These are phyloP conservation scores for Amitus sp. DNA, from an alignment of 2,888 invertebrate genomes.

Conservation along the genomic window DNA sequence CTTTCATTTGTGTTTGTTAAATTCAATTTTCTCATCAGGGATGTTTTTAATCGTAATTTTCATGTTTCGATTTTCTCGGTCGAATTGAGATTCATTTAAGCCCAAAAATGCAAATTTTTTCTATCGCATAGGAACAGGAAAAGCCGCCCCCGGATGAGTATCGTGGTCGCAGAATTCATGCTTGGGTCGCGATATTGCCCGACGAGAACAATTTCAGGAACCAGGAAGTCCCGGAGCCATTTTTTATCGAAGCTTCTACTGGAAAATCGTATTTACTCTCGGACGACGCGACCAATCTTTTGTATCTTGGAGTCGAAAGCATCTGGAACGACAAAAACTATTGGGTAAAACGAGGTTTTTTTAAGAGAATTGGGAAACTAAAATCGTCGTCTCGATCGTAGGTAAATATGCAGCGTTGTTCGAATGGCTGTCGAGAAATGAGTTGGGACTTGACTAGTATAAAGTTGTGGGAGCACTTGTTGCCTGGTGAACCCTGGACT, in stretches of 20 bases:
- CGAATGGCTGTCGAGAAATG: conserved; percentile 67
- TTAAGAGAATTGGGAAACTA: too few species aligned
- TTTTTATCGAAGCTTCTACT: conserved; percentile 88
- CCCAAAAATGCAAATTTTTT: too few species aligned
- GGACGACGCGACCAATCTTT: conserved; percentile 69
- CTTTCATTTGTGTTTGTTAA: too few species aligned
- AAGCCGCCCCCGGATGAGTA: conserved; percentile 73
- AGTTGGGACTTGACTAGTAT: conserved; percentile 73
- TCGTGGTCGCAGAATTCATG: conserved; percentile 79
- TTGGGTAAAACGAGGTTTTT: too few species aligned
- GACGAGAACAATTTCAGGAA: conserved; percentile 64
- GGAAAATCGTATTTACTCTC: conserved; percentile 67
- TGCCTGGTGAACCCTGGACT: conserved; percentile 75
- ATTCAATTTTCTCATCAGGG: too few species aligned
- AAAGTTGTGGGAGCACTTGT: conserved; percentile 77
- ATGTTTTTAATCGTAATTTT: too few species aligned
- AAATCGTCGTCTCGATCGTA: too few species aligned
- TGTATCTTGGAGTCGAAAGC: conserved; percentile 83
- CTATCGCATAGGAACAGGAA: conserved; percentile 73
- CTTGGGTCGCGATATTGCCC: conserved; percentile 83
- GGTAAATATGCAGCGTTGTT: conserved; percentile 73
- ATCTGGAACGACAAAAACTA: conserved; percentile 90
- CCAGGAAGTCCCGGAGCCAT: conserved; percentile 71
- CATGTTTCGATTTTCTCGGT: too few species aligned
- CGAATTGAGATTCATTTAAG: too few species aligned